A percentile compares a stretch with the other conserved stretches of the same genome.
phyloP scores from a whole-genome alignment of 2,797 vertebrate genomes.

The Acridotheres tristis region DNA sequence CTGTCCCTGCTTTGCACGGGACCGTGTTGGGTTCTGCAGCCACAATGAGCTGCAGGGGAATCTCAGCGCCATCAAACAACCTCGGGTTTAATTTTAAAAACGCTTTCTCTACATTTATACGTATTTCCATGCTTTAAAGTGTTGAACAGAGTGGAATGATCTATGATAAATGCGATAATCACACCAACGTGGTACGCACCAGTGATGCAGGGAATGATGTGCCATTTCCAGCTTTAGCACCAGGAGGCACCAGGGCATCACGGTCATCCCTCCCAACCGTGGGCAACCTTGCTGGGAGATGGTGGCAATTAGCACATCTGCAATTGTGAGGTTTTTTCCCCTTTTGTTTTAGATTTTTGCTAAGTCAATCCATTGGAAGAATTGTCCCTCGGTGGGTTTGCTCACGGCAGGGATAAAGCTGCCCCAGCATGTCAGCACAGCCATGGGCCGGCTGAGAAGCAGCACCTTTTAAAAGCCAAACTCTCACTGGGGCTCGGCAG shows the following conservation, averaged over 20 bases:
- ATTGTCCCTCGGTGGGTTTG: background rate
- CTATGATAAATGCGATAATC: rapidly evolving
- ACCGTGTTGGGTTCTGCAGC: background rate
- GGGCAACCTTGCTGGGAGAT: rapidly evolving
- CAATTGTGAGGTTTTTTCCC: background rate
- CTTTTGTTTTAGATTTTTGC: background rate
- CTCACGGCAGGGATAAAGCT: background rate
- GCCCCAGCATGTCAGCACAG: background rate
- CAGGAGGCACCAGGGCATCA: slow-evolving; percentile 87
- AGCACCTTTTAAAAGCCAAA: background rate
- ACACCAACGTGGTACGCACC: rapidly evolving
- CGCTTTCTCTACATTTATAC: background rate
- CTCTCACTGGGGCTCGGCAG: background rate
- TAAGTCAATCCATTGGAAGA: background rate
- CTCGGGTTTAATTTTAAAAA: background rate
- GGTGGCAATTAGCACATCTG: rapidly evolving
- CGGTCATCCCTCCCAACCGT: rapidly evolving
- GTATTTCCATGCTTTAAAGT: background rate
- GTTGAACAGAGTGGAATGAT: background rate
- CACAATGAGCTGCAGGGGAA: background rate
- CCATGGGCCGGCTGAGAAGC: background rate
- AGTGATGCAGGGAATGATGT: slow-evolving; percentile 46
- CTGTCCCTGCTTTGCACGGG: rapidly evolving
- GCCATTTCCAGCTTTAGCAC: slow-evolving; percentile 85
- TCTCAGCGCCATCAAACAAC: background rate